Conservation (phyloP, 2,888 invertebrate species). For the Plebejus anna region DNA sequence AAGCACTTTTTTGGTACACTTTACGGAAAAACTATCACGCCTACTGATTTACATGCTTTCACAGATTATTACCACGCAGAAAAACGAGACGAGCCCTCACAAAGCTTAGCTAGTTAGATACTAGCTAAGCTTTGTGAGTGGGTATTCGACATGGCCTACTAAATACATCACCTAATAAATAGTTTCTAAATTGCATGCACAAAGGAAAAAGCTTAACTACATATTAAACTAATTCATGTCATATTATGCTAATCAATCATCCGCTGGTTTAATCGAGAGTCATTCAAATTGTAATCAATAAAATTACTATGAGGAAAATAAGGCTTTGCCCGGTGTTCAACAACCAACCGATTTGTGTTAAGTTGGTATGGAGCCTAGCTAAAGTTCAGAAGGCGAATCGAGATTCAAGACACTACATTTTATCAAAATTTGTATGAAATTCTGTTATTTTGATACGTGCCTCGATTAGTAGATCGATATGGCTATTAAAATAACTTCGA, state of each 20-base stretch:
- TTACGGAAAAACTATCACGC: too few relatives aligned
- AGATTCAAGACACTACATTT: too few relatives aligned
- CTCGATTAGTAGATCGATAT: too few relatives aligned
- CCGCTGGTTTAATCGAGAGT: neutral
- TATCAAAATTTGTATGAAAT: too few relatives aligned
- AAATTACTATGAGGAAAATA: constrained; percentile 9
- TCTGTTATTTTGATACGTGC: too few relatives aligned
- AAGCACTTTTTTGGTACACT: too few relatives aligned
- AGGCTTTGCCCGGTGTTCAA: neutral
- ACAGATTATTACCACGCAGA: too few relatives aligned
- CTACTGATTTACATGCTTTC: too few relatives aligned
- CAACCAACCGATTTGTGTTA: neutral
- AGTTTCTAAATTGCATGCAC: neutral
- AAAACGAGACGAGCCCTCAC: too few relatives aligned
- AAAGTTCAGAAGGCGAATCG: neutral
- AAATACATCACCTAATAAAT: neutral
- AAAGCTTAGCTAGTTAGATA: too few relatives aligned
- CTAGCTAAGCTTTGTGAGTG: too few relatives aligned
- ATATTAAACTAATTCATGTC: neutral
- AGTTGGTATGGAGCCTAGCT: neutral
- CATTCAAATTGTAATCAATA: constrained; percentile 12
- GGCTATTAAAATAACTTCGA: too few relatives aligned
- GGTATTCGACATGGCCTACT: neutral
- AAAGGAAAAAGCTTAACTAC: constrained; percentile 13
- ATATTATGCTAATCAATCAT: constrained; percentile 18